Evolutionary conservation across 2,888 invertebrate species (phyloP).

Genomic region (Melanargia galathea): DNA sequence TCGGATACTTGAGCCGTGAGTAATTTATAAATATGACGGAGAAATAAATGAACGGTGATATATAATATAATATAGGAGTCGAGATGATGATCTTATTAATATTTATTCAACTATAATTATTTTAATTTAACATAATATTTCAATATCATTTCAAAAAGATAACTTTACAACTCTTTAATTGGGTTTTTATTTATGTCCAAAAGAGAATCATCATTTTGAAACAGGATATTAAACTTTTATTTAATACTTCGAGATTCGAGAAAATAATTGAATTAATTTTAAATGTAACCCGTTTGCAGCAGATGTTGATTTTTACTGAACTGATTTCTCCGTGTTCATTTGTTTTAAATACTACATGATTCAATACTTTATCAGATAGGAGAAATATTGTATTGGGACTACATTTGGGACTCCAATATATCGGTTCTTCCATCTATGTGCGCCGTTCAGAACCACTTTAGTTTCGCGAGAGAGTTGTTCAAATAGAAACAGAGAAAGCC

Average conservation of each 20-base stretch:
- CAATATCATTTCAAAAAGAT: not conserved
- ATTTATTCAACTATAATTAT: slow-evolving; percentile 1
- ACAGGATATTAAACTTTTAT: slow-evolving; percentile 10
- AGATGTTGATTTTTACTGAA: slow-evolving; percentile 6
- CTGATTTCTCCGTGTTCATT: slow-evolving; percentile 6
- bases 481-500: slow-evolving; percentile 52
- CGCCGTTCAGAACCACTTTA: too few relatives aligned
- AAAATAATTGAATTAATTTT: slow-evolving; percentile 14
- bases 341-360: not conserved
- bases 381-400: not conserved
- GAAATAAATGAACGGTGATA: slow-evolving; percentile 73
- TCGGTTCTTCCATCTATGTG: too few relatives aligned
- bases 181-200: not conserved
- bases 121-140: slow-evolving; percentile 4
- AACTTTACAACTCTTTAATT: not conserved
- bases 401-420: too few relatives aligned
- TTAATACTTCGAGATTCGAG: slow-evolving; percentile 6
- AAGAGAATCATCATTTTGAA: not conserved
- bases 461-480: slow-evolving; percentile 29
- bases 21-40: slow-evolving; percentile 80
- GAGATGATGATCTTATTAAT: slow-evolving; percentile 26
- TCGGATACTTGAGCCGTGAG: slow-evolving; percentile 83
- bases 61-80: too few relatives aligned
- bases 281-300: slow-evolving; percentile 7
- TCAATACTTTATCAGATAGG: not conserved